These are phyloP conservation scores for Phalacrocorax brasilianus DNA, from an alignment of 2,113 vertebrate genomes.

Conservation along the genomic window DNA sequence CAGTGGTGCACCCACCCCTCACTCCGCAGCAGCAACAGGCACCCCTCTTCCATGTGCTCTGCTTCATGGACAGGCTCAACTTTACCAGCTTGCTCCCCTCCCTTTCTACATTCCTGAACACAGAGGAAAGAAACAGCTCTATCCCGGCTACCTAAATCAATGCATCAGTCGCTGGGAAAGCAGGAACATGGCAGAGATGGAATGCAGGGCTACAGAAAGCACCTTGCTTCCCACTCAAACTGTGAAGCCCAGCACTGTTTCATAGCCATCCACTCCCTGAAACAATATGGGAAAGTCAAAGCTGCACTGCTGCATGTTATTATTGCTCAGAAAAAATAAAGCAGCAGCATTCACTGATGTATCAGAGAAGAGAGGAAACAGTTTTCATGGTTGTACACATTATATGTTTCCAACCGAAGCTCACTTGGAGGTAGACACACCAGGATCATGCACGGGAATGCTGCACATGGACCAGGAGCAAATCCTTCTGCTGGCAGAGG, in stretches of 20 bases:
- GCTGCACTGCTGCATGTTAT: not conserved
- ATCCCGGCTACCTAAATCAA: not conserved
- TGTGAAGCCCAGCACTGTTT: not conserved
- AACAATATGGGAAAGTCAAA: not conserved
- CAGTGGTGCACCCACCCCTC: not conserved
- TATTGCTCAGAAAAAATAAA: conserved; percentile 39
- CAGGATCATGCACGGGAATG: not conserved
- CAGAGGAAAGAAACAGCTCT: not conserved
- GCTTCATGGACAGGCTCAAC: not conserved
- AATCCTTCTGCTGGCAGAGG: not conserved
- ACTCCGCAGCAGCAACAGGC: not conserved
- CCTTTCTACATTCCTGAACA: not conserved
- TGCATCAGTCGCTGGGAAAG: not conserved
- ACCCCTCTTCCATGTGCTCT: not conserved
- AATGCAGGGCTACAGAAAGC: not conserved
- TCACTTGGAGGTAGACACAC: not conserved
- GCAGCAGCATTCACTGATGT: not conserved
- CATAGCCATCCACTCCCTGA: not conserved
- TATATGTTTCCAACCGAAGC: not conserved
- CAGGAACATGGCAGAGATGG: not conserved
- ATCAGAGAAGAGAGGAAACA: not conserved
- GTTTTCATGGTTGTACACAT: not conserved
- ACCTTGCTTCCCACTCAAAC: not conserved
- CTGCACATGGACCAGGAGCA: not conserved
- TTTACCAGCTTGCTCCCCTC: not conserved